A percentile compares a stretch with the other conserved stretches of the same genome.
Evolutionary conservation across 1,140 invertebrate species (phyloP).

Genomic region (Camponotus vicinus): DNA sequence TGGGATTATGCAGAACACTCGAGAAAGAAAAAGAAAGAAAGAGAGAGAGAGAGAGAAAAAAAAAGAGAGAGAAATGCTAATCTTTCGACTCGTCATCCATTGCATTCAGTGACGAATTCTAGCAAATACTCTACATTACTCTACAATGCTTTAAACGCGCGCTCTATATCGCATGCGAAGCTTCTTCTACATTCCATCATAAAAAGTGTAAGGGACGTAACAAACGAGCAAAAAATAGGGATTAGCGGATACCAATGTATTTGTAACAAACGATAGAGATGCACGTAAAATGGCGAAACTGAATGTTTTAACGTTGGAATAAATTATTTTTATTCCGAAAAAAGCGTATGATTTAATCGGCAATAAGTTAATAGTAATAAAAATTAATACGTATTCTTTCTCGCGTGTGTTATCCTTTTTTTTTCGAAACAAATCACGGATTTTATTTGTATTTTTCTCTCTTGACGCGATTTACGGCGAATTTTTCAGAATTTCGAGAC

Average conservation of each 20-base stretch:
- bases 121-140: not conserved
- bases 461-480: not conserved
- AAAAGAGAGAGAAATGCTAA: slow-evolving; percentile 21
- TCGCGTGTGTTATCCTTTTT: not conserved
- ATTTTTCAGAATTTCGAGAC: slow-evolving; percentile 1
- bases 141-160: not conserved
- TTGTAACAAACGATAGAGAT: slow-evolving; percentile 23
- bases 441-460: not conserved
- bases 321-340: slow-evolving; percentile 19
- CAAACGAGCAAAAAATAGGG: slow-evolving; percentile 11
- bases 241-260: slow-evolving; percentile 2
- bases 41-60: not conserved
- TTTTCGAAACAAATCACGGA: not conserved
- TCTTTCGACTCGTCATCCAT: slow-evolving; percentile 29
- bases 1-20: slow-evolving; percentile 23
- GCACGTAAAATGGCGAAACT: not conserved
- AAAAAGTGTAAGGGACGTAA: slow-evolving; percentile 22
- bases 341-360: slow-evolving; percentile 17
- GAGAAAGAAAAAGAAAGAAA: not conserved
- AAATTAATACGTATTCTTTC: slow-evolving; percentile 7
- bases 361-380: slow-evolving; percentile 26
- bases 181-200: not conserved
- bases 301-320: not conserved
- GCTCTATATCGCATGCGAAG: not conserved
- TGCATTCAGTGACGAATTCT: not conserved